Evolutionary conservation across 2,797 vertebrate genomes (phyloP), one percentile per base, ranked within the genome.

Genomic region (Martes flavigula): DNA sequence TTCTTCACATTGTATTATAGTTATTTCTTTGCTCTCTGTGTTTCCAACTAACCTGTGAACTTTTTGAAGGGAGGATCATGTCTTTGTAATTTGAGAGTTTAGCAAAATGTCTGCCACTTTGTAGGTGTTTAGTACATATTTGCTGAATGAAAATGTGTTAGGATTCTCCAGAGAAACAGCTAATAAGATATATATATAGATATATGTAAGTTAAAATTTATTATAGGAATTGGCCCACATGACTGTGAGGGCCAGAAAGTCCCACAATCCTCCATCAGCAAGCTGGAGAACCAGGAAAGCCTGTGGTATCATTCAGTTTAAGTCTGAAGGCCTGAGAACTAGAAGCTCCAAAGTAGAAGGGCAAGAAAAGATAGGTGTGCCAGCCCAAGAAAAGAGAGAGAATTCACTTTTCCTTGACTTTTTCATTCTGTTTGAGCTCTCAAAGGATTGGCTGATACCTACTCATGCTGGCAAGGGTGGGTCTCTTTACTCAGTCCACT

Each of bases 71-170:
- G 85, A 56, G 48, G 12, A 46, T 75, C 6, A 17, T 92, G 27
- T 68, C 38, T 96, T 94, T 97, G 48, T 84, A 96, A 92, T 7
- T 90, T 68, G 40, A 94, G 82, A 90, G 66, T 43, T 96, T 87
- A 88, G 60, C 13, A 64, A 64, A 88, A 56, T 73, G 1, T 51
- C 38, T 77, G 27, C n/a, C 54, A 46, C 35, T 25, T 90, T 90
- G n/a, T 73, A 94, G 38, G 25, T 66, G 70, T 40, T 90, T 20
- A 10, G 46, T 23, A 48, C 60, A 56, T 72, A 40, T 8, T 85
- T 73, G 30, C 12, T 54, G 64, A 94, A 68, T 40, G 17, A 82
- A 87, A 35, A 32, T 82, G 43, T 73, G 54, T 90, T 6, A 48
- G 75, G 32, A 14, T 75, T 81, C 18, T 87, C 30, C 7, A 87